Conservation (phyloP, 2,888 invertebrate species). For the Xanthorhoe spadicearia region DNA sequence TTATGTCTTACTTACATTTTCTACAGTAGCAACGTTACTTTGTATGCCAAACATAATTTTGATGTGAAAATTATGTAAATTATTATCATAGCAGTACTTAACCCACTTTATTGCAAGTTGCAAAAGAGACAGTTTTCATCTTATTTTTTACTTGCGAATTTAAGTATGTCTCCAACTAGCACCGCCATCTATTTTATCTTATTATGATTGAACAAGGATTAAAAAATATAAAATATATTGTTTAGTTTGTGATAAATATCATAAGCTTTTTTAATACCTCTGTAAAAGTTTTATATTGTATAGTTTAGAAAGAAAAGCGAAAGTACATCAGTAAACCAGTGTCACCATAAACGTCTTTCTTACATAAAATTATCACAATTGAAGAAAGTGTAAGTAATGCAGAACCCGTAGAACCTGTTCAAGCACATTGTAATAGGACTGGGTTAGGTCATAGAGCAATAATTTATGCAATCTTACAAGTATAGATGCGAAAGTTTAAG, state of each 20-base stretch:
- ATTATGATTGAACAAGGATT: too few species aligned
- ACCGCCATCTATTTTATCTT: too few species aligned
- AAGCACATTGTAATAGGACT: constrained; percentile 1
- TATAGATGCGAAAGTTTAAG: background rate
- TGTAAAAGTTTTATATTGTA: too few species aligned
- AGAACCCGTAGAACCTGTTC: constrained; percentile 17
- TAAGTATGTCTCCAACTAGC: too few species aligned
- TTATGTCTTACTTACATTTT: background rate
- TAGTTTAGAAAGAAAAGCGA: too few species aligned
- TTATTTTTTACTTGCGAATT: too few species aligned
- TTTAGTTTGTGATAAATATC: too few species aligned
- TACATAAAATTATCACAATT: constrained; percentile 18
- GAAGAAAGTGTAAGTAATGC: constrained; percentile 18
- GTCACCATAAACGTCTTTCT: constrained; percentile 7
- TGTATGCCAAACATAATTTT: background rate
- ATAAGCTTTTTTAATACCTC: too few species aligned
- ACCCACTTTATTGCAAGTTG: background rate
- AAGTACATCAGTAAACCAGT: background rate
- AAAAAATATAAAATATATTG: too few species aligned
- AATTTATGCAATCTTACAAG: constrained; percentile 1
- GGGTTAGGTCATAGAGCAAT: constrained; percentile 9
- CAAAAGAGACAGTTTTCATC: background rate
- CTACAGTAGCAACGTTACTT: background rate
- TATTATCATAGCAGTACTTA: background rate
- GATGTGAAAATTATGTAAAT: background rate